Conservation (phyloP, 2,797 vertebrate species). For the Sardinella longiceps region DNA sequence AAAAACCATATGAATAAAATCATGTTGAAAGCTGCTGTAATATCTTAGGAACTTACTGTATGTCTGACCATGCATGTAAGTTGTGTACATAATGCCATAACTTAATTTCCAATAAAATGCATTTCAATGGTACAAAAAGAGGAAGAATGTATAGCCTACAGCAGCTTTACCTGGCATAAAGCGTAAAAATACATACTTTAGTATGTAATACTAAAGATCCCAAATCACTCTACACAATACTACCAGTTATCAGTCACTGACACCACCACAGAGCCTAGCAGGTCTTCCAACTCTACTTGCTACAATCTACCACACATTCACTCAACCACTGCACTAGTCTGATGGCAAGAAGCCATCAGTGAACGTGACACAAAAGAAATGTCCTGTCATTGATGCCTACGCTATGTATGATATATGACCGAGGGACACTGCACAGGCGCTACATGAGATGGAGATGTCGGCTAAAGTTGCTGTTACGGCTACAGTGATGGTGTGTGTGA, state of each 20-base stretch:
- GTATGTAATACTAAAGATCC: too few species aligned
- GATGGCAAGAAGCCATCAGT: neutral
- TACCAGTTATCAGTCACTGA: neutral
- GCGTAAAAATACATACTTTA: neutral
- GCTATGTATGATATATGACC: neutral
- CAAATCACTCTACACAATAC: neutral
- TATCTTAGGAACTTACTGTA: neutral
- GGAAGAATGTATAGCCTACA: neutral
- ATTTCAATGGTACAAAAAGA: neutral
- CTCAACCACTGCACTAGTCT: neutral
- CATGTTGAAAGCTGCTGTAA: slow-evolving; percentile 8
- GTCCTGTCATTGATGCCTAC: neutral
- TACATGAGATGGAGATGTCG: neutral
- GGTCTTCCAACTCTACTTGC: neutral
- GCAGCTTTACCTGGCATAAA: neutral
- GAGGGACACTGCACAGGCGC: neutral
- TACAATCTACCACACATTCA: neutral
- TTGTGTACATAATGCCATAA: neutral
- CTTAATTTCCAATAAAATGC: neutral
- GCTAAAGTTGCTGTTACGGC: neutral
- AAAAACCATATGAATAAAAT: neutral
- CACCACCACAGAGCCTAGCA: neutral
- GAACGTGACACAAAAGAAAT: neutral
- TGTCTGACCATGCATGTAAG: neutral
- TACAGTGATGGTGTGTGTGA: slow-evolving; percentile 11